These are phyloP conservation scores for Mesocentrotus franciscanus DNA, from an alignment of 53 echinoderm and acorn worm genomes.

Conservation along the genomic window DNA sequence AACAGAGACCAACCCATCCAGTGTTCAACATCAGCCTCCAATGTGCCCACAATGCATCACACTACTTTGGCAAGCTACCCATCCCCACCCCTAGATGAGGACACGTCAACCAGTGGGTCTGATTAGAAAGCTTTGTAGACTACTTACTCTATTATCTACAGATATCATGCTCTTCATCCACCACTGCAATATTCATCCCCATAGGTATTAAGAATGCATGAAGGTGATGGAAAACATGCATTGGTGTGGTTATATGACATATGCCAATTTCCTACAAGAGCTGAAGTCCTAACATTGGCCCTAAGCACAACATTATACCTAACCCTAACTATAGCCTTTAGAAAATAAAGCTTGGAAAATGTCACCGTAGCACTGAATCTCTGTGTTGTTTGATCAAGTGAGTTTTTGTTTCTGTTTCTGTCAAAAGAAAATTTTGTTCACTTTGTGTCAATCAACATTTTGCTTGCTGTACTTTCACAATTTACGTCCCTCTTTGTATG, in stretches of 20 bases:
- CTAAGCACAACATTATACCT: no score
- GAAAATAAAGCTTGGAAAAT: no score
- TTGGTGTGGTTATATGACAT: no score
- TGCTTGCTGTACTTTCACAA: no score
- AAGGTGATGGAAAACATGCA: background rate
- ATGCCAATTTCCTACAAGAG: no score
- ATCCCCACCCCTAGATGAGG: conserved; percentile 58
- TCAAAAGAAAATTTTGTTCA: background rate
- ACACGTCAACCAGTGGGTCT: background rate
- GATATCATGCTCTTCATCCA: background rate
- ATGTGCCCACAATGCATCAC: conserved; percentile 84
- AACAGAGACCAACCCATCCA: conserved; percentile 91
- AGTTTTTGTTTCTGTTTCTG: background rate
- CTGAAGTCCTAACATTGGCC: no score
- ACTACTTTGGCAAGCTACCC: conserved; percentile 77
- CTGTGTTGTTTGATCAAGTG: background rate
- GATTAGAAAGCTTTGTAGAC: background rate
- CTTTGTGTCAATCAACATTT: no score
- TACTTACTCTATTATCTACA: background rate
- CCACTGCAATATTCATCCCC: conserved; percentile 1
- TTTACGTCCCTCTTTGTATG: no score
- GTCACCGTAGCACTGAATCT: no score
- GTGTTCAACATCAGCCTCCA: conserved; percentile 92
- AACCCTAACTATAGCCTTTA: no score
- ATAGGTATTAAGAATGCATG: background rate